Conservation (phyloP, 1,140 invertebrate genomes). For the Oppia nitens region DNA sequence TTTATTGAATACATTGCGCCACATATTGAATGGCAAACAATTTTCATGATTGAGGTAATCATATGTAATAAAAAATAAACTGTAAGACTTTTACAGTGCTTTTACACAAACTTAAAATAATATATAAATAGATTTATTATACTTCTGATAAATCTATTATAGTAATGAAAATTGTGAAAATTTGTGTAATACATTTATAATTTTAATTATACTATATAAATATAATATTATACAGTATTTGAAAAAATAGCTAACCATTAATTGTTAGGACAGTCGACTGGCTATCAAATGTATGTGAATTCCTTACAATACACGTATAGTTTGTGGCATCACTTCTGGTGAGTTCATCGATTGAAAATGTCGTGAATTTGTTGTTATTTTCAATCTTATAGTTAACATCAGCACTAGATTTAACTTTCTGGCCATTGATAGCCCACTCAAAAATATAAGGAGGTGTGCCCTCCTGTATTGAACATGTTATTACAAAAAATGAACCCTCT, state of each 20-base stretch:
- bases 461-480: not conserved
- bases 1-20: not conserved
- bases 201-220: too few relatives aligned
- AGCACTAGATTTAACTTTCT: not conserved
- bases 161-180: not conserved
- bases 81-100: too few relatives aligned
- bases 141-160: not conserved
- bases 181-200: too few relatives aligned
- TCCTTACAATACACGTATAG: slow-evolving; percentile 2
- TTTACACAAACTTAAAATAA: not conserved
- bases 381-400: not conserved
- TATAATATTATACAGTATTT: too few relatives aligned
- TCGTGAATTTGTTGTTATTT: not conserved
- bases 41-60: not conserved
- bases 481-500: not conserved
- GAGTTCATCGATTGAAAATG: not conserved
- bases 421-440: slow-evolving; percentile 1
- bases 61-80: not conserved
- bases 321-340: not conserved
- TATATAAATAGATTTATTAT: not conserved
- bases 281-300: not conserved
- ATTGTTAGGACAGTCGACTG: slow-evolving; percentile 1
- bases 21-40: not conserved
- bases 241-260: slow-evolving; percentile 5
- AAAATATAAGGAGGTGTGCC: not conserved